Percentiles rank a stretch among this genome's conserved stretches.
These are phyloP conservation scores for Drosophila testacea DNA, from an alignment of 2,888 invertebrate genomes.

Conservation along the genomic window DNA sequence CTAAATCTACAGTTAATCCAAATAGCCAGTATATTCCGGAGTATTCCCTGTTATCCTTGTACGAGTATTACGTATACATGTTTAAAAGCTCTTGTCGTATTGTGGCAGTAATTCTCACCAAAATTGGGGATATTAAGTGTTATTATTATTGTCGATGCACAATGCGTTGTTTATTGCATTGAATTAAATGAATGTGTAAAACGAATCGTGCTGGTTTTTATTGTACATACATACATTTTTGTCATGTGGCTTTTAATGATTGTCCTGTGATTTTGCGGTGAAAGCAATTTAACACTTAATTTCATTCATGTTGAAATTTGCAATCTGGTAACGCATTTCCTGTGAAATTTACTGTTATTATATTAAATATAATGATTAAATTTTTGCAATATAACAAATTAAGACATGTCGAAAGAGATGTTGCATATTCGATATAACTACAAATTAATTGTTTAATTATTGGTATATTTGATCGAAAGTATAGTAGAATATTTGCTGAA, in stretches of 20 bases:
- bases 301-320: background rate
- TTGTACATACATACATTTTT: background rate
- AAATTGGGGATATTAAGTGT: background rate
- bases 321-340: background rate
- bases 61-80: background rate
- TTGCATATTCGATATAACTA: no score
- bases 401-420: no score
- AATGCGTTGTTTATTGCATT: constrained; percentile 12
- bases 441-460: no score
- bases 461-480: no score
- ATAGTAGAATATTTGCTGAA: no score
- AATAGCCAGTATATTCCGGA: background rate
- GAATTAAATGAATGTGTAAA: constrained; percentile 10
- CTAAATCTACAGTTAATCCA: constrained; percentile 6
- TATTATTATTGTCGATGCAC: constrained; percentile 10
- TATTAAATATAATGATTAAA: no score
- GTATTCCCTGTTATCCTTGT: constrained; percentile 1
- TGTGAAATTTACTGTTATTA: background rate
- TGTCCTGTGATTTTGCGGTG: constrained; percentile 15
- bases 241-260: constrained; percentile 1
- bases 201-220: background rate
- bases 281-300: constrained; percentile 19
- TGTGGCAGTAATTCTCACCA: constrained; percentile 1
- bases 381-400: no score
- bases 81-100: background rate